Base-by-base conservation (phyloP, 2,797 vertebrate species). In the Centroberyx gerrardi region DNA sequence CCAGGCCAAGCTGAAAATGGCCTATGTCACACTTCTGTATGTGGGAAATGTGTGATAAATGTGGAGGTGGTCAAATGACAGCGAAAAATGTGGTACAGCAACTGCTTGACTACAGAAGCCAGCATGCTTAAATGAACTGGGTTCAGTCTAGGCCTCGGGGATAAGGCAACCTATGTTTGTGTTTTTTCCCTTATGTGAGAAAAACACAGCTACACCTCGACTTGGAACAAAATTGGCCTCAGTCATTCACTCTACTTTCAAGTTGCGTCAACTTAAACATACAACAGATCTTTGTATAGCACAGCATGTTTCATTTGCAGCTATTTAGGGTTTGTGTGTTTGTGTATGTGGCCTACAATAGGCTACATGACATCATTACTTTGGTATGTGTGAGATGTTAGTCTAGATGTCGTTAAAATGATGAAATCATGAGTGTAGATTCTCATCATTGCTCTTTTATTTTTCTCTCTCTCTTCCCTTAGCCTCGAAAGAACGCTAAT, bases 401-500 rank as follows among this genome's bases (percentile, higher is more conserved):
- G 29, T 64, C 17, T 64, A 40, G 51, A 42, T 28, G 54, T 17
- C 14, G 6, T 70, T 0, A 31, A 46, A 72, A 22, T 22, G 22
- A 53, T 53, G 22, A 8, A 53, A 53, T 53, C 18, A 53, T 53
- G 38, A 40, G 38, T 27, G n/a, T 27, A 18, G 18, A 70, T 55
- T 18, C 8, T 54, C 52, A 67, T 73, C 9, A 54, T 68, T 6
- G 15, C 28, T 62, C 1, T 38, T 5, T 74, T 59, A 5, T 60
- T 55, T 78, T 44, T 72, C 15, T 75, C 58, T 62, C 49, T 76
- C 40, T 88, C 55, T 76, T 74, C 44, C 72, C 55, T 27, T 84
- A 99, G 98, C 98, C 98, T 95, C 97, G 97, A 82, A 99, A 98
- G 95, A 99, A 98, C 90, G 93, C 94, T 84, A 98, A 98, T 97